These are phyloP conservation scores for Entomobrya proxima DNA, from an alignment of 2,888 invertebrate genomes.

Conservation along the genomic window DNA sequence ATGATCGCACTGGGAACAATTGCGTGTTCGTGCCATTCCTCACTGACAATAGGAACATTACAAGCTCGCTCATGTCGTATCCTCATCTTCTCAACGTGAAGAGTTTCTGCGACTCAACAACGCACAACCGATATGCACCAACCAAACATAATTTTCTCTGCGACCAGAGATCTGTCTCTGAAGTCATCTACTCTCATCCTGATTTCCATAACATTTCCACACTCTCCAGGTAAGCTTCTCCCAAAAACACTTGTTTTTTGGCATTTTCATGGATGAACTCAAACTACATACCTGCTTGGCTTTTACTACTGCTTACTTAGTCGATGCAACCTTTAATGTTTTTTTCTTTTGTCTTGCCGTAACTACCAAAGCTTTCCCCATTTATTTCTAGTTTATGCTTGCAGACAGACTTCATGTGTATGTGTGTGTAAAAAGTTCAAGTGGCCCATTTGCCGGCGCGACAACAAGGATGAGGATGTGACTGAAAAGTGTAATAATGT, in stretches of 20 bases:
- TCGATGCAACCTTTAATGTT: not conserved
- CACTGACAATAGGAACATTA: conserved; percentile 73
- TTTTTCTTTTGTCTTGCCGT: conserved; percentile 18
- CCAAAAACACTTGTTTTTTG: not conserved
- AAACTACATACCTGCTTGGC: not conserved
- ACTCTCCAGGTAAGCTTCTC: conserved; percentile 63
- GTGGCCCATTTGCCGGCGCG: conserved; percentile 43
- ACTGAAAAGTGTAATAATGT: conserved; percentile 56
- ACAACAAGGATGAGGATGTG: conserved; percentile 51
- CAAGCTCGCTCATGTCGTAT: conserved; percentile 76
- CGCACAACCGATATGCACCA: conserved; percentile 82
- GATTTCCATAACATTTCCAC: conserved; percentile 78
- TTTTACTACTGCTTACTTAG: not conserved
- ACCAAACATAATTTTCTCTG: conserved; percentile 84
- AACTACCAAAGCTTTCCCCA: not conserved
- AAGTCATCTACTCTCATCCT: conserved; percentile 80
- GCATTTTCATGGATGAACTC: not conserved
- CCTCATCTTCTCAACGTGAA: conserved; percentile 77
- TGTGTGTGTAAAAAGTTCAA: too few species aligned
- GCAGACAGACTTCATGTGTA: not conserved
- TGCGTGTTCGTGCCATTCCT: conserved; percentile 72
- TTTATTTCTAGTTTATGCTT: not conserved
- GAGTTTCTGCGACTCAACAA: conserved; percentile 82
- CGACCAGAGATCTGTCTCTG: conserved; percentile 81
- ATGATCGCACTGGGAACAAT: conserved; percentile 69